Evolutionary conservation across 2,888 invertebrate genomes (phyloP).

Genomic region (Lasioglossum malachurum): DNA sequence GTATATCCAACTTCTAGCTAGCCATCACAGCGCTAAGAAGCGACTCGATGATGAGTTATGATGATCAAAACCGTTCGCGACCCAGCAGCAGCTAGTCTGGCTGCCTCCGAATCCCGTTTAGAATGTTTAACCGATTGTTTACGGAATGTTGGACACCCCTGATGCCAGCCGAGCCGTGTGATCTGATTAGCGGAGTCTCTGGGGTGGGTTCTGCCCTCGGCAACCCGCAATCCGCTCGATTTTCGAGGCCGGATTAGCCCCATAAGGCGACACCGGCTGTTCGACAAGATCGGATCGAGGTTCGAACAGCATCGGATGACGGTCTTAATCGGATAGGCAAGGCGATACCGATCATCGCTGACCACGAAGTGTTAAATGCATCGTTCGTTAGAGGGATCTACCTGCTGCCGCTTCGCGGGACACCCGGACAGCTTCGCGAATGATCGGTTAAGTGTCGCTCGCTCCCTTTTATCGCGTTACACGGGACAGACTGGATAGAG

Average conservation of each 20-base stretch:
- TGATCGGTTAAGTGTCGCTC: neutral
- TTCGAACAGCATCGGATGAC: constrained; percentile 56
- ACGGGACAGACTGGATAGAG: neutral
- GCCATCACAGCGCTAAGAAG: neutral
- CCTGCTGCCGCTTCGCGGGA: neutral
- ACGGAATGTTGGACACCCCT: constrained; percentile 81
- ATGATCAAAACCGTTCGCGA: neutral
- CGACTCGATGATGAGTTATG: neutral
- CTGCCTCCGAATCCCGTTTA: neutral
- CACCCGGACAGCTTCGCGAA: neutral
- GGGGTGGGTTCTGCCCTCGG: constrained; percentile 82
- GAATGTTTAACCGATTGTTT: constrained; percentile 69
- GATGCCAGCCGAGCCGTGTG: constrained; percentile 78
- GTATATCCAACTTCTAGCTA: neutral
- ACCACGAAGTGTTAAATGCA: neutral
- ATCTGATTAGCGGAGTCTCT: constrained; percentile 81
- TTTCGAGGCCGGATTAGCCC: constrained; percentile 70
- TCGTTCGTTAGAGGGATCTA: neutral
- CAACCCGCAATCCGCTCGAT: constrained; percentile 77
- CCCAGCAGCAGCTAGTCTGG: neutral
- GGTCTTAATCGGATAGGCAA: constrained; percentile 31
- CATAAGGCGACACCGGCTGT: constrained; percentile 51
- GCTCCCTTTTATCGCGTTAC: constrained; percentile 8
- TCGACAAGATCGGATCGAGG: constrained; percentile 56
- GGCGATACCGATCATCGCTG: constrained; percentile 33